Conservation (phyloP, 2,888 invertebrate genomes). For the Drosophila maculinotata region DNA sequence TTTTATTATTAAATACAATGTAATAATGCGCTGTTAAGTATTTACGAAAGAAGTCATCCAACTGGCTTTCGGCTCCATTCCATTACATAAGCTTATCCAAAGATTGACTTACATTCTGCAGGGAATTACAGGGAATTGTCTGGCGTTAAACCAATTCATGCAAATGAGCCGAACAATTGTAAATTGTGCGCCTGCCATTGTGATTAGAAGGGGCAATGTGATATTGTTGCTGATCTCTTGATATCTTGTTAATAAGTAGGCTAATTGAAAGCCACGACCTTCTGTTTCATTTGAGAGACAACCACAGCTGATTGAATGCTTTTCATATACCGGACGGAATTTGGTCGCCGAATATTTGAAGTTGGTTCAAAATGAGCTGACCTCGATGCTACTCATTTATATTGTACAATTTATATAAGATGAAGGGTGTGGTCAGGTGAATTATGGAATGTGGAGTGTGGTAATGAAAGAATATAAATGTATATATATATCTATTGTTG, state of each 20-base stretch:
- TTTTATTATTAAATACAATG: conserved; percentile 7
- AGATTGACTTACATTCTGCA: conserved; percentile 11
- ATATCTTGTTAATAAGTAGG: conserved; percentile 50
- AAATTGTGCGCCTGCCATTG: conserved; percentile 31
- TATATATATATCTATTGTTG: too few relatives aligned
- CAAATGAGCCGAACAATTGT: conserved; percentile 23
- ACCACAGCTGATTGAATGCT: conserved; percentile 58
- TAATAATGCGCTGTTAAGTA: background rate
- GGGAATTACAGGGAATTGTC: conserved; percentile 18
- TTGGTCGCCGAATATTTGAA: conserved; percentile 37
- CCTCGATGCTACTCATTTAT: conserved; percentile 33
- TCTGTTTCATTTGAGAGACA: conserved; percentile 57
- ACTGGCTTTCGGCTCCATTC: background rate
- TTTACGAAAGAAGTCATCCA: background rate
- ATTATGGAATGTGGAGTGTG: conserved; percentile 25
- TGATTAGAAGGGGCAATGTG: conserved; percentile 59
- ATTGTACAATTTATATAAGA: background rate
- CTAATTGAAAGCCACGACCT: conserved; percentile 67
- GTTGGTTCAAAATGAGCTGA: conserved; percentile 33
- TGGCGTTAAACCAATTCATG: conserved; percentile 9
- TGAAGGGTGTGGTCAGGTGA: conserved; percentile 43
- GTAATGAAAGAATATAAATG: background rate
- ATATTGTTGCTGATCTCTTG: conserved; percentile 35
- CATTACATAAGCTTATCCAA: background rate
- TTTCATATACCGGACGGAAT: conserved; percentile 50